Percentiles rank a stretch among this genome's conserved stretches.
phyloP scores from a whole-genome alignment of 2,888 invertebrate genomes.

The Thysanoteuthis rhombus region DNA sequence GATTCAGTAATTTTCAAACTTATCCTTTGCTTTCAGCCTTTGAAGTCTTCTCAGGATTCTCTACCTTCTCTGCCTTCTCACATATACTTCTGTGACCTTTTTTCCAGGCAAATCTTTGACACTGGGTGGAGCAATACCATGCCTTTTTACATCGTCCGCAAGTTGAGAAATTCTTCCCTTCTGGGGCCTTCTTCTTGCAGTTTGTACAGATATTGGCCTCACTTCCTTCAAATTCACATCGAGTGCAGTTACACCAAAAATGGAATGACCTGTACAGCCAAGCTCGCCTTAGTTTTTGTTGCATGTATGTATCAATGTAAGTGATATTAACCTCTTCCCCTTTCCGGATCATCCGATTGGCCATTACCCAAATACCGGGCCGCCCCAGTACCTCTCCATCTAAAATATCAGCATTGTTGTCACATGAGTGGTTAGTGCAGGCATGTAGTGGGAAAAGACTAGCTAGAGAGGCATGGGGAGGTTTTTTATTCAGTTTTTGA shows the following conservation, averaged over 20 bases:
- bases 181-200: constrained; percentile 47
- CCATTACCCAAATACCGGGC: constrained; percentile 54
- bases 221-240: constrained; percentile 59
- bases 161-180: constrained; percentile 50
- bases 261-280: constrained; percentile 62
- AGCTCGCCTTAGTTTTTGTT: constrained; percentile 53
- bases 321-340: constrained; percentile 58
- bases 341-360: constrained; percentile 51
- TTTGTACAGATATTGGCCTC: constrained; percentile 52
- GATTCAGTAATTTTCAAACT: too few species aligned
- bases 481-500: constrained; percentile 43
- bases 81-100: constrained; percentile 58
- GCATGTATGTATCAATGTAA: constrained; percentile 59
- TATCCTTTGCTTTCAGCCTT: background rate
- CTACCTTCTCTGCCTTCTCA: constrained; percentile 45
- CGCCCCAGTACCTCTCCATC: constrained; percentile 48
- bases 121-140: constrained; percentile 59
- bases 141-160: constrained; percentile 58
- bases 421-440: constrained; percentile 60
- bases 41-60: constrained; percentile 42
- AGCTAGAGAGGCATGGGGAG: constrained; percentile 50
- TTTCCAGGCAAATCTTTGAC: constrained; percentile 57
- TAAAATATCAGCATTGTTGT: constrained; percentile 58
- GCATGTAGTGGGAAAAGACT: constrained; percentile 61
- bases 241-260: constrained; percentile 60